These are phyloP conservation scores for Lycophotia porphyrea DNA, from an alignment of 2,888 invertebrate species.

Conservation along the genomic window DNA sequence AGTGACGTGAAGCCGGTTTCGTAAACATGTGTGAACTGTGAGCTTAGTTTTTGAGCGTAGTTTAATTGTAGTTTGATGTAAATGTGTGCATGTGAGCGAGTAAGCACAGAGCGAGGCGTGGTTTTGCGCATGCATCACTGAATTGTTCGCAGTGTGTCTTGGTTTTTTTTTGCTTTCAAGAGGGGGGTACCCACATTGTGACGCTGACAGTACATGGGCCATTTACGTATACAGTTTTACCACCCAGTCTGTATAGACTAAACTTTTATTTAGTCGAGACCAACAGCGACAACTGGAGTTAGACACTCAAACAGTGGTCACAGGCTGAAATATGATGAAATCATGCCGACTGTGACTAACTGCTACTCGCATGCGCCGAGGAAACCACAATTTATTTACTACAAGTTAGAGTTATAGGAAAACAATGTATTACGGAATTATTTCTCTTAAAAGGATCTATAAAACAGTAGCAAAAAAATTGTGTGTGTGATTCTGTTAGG, in stretches of 20 bases:
- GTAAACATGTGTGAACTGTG: too few species aligned
- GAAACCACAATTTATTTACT: too few species aligned
- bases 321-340: not conserved
- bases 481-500: not conserved
- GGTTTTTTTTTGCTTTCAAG: too few species aligned
- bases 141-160: too few species aligned
- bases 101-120: too few species aligned
- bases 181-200: too few species aligned
- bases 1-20: too few species aligned
- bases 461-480: not conserved
- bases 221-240: not conserved
- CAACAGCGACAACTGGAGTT: not conserved
- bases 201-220: not conserved
- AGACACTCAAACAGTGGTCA: not conserved
- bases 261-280: not conserved
- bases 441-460: not conserved
- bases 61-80: too few species aligned
- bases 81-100: too few species aligned
- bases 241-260: not conserved
- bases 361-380: not conserved
- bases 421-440: not conserved
- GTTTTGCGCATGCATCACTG: too few species aligned
- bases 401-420: too few species aligned
- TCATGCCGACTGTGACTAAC: not conserved
- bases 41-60: too few species aligned